These are phyloP conservation scores for Mycalesis mineus DNA, from an alignment of 2,888 invertebrate species.

Conservation along the genomic window DNA sequence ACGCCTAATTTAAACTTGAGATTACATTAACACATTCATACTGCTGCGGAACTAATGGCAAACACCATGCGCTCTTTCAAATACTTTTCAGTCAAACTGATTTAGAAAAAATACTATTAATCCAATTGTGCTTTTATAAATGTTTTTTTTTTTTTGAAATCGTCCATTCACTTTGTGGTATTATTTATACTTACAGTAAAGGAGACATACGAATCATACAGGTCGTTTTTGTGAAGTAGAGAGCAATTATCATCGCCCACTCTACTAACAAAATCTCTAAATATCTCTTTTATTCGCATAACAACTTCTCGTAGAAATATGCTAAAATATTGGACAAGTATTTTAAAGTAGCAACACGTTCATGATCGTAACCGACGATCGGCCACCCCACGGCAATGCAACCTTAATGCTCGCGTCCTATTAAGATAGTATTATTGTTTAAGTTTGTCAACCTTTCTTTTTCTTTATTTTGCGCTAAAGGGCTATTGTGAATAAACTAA, in stretches of 20 bases:
- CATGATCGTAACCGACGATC: background rate
- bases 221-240: background rate
- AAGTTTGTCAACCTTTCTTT: too few relatives aligned
- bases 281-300: background rate
- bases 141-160: background rate
- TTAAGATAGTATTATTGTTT: too few relatives aligned
- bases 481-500: too few relatives aligned
- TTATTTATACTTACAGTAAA: background rate
- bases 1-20: background rate
- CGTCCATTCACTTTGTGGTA: background rate
- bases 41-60: constrained; percentile 4
- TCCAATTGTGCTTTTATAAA: background rate
- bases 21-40: constrained; percentile 7
- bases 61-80: background rate
- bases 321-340: background rate
- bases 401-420: too few relatives aligned
- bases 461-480: too few relatives aligned
- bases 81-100: background rate
- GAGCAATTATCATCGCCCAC: background rate
- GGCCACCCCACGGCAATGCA: background rate
- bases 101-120: background rate
- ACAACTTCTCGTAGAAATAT: background rate
- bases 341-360: background rate
- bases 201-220: background rate
- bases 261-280: background rate